Base-by-base conservation (phyloP, 2,888 invertebrate species). In the Drosophila anomalata region DNA sequence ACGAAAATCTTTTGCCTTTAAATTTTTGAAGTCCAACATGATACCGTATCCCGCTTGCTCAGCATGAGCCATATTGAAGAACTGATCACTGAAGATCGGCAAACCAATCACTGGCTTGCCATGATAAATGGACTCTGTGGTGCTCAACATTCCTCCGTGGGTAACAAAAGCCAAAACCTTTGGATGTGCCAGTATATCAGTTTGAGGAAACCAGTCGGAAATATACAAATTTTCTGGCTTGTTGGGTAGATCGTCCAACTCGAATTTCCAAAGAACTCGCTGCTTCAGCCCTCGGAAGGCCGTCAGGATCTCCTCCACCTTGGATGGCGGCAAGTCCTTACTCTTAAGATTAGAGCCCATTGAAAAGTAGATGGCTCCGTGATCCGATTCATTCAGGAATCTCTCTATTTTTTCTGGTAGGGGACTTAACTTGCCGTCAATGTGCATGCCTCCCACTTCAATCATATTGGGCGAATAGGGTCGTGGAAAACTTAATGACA, bases 71-170 rank as follows among this genome's bases (percentile, higher is more conserved):
- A 93, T 92, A 73, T 93, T 93, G 20, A 91, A 75, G 42, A 91
- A 90, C 81, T 93, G 93, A 81, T 93, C 93, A 5, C 90, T 92
- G 55, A 92, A 92, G 41, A 93, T 85, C 0, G 93, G 93, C 58
- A 93, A 89, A 0, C 92, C 93, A 2, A 93, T 77, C 2, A 93
- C 79, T 0, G 93, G 93, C 5, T 92, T 92, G 12, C 92, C 93
- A 75, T 92, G 90, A 56, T 92, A 91, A 17, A 93, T 83, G 7
- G 92, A 90, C 77, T 93, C 93, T 0, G 90, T 92, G 2, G 92
- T 91, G 69, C 93, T 92, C 8, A 93, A 73, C 9, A 93, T 72
- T 0, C 93, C 93, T n/a, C 92, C 93, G 58, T 93, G 93, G 0
- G 92, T 92, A 5, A 93, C 92, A 65, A 93, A 92, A 0, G 89